Conservation (phyloP, 2,113 vertebrate genomes). For the Eleginops maclovinus region DNA sequence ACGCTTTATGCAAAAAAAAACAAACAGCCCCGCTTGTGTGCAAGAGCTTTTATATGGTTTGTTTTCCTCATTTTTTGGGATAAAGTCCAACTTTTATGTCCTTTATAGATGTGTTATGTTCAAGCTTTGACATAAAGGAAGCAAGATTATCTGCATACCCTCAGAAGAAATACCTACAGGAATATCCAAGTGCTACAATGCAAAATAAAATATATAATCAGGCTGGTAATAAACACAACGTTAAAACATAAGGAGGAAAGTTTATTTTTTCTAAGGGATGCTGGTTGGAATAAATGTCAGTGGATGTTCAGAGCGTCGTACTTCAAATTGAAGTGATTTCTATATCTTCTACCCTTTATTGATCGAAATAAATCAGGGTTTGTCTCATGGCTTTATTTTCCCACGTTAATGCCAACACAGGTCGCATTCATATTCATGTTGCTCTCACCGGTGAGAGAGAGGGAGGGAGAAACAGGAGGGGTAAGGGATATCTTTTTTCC, state of each 20-base stretch:
- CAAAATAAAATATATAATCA: slow-evolving; percentile 12
- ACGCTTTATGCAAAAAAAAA: slow-evolving; percentile 80
- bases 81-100: slow-evolving; percentile 70
- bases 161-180: slow-evolving; percentile 49
- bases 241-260: slow-evolving; percentile 32
- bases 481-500: slow-evolving; percentile 18
- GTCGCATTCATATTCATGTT: slow-evolving; percentile 64
- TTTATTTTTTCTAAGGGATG: slow-evolving; percentile 56
- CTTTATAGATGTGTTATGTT: slow-evolving; percentile 62
- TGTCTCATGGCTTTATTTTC: slow-evolving; percentile 62
- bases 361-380: slow-evolving; percentile 77
- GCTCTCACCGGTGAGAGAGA: slow-evolving; percentile 38
- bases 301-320: slow-evolving; percentile 82
- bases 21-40: slow-evolving; percentile 48
- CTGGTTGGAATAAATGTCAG: slow-evolving; percentile 74
- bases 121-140: slow-evolving; percentile 69
- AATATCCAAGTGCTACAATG: slow-evolving; percentile 1
- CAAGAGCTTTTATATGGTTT: slow-evolving; percentile 63
- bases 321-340: slow-evolving; percentile 90
- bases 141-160: slow-evolving; percentile 57
- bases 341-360: slow-evolving; percentile 74
- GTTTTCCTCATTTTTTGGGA: slow-evolving; percentile 52
- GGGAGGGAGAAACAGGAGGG: slow-evolving; percentile 13
- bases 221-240: slow-evolving; percentile 24
- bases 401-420: slow-evolving; percentile 66